These are phyloP conservation scores for Labrus mixtus DNA, from an alignment of 2,113 vertebrate genomes.

Conservation along the genomic window DNA sequence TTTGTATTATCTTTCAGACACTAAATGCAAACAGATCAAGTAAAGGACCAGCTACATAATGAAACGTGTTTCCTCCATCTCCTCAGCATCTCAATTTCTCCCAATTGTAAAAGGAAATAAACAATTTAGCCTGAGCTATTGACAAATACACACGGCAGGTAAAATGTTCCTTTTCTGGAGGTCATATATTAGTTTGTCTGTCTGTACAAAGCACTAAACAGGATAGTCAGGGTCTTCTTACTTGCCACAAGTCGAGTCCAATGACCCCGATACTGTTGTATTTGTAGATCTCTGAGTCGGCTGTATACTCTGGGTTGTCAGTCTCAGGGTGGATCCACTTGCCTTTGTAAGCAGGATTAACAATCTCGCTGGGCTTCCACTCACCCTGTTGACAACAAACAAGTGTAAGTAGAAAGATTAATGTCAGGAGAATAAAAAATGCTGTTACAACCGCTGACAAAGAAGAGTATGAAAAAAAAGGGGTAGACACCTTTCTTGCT, in stretches of 20 bases:
- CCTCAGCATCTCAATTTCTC: not conserved
- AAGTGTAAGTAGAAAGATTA: not conserved
- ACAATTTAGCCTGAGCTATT: not conserved
- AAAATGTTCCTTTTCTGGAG: not conserved
- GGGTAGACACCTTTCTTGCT: too few species aligned
- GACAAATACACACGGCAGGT: not conserved
- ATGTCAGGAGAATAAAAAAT: not conserved
- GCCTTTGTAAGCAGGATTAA: slow-evolving; percentile 87
- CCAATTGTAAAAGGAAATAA: not conserved
- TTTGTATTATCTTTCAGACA: not conserved
- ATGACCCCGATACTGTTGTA: slow-evolving; percentile 85
- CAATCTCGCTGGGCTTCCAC: slow-evolving; percentile 86
- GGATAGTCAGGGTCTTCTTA: slow-evolving; percentile 40
- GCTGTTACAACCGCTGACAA: not conserved
- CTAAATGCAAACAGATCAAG: not conserved
- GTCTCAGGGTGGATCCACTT: slow-evolving; percentile 89
- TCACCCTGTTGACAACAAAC: slow-evolving; percentile 77
- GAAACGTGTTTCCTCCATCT: not conserved
- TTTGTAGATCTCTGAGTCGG: slow-evolving; percentile 85
- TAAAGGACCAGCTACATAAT: not conserved
- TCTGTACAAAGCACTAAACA: not conserved
- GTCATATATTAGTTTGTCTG: not conserved
- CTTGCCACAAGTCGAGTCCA: slow-evolving; percentile 88
- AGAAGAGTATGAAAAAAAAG: too few species aligned
- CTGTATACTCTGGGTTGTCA: slow-evolving; percentile 88